phyloP scores from a whole-genome alignment of 2,888 invertebrate genomes.

The Apodemia hepburni region DNA sequence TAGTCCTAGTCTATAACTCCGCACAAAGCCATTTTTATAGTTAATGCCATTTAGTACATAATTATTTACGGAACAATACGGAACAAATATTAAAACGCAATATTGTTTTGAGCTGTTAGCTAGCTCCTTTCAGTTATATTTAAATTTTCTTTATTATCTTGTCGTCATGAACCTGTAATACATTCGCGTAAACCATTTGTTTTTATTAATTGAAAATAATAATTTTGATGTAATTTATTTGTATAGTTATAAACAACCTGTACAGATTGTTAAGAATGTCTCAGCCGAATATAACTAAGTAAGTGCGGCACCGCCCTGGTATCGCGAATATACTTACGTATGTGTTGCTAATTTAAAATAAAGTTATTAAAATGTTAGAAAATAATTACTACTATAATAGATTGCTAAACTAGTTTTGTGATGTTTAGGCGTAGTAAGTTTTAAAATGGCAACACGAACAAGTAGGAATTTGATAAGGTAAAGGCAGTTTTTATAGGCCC shows the following conservation, averaged over 20 bases:
- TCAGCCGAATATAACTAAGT: not conserved
- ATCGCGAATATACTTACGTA: not conserved
- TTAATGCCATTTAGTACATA: too few species aligned
- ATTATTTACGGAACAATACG: too few species aligned
- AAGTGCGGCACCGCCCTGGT: conserved; percentile 6
- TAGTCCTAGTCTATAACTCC: too few species aligned
- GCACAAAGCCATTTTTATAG: too few species aligned
- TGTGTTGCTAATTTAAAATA: conserved; percentile 6
- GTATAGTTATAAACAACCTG: conserved; percentile 49
- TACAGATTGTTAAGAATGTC: conserved; percentile 39
- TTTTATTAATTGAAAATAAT: conserved; percentile 70
- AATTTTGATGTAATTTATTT: conserved; percentile 72
- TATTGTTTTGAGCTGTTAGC: too few species aligned
- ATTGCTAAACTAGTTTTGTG: conserved; percentile 15
- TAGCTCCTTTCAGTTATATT: too few species aligned
- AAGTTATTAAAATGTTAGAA: not conserved
- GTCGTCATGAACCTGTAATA: not conserved
- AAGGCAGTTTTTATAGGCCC: not conserved
- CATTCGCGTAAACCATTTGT: conserved; percentile 40
- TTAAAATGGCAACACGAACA: conserved; percentile 3
- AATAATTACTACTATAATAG: not conserved
- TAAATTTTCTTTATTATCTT: conserved; percentile 2
- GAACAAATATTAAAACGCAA: too few species aligned
- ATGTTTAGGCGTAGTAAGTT: conserved; percentile 13
- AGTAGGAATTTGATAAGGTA: not conserved